Conservation (phyloP, 2,113 vertebrate species). For the Serilophus lunatus region DNA sequence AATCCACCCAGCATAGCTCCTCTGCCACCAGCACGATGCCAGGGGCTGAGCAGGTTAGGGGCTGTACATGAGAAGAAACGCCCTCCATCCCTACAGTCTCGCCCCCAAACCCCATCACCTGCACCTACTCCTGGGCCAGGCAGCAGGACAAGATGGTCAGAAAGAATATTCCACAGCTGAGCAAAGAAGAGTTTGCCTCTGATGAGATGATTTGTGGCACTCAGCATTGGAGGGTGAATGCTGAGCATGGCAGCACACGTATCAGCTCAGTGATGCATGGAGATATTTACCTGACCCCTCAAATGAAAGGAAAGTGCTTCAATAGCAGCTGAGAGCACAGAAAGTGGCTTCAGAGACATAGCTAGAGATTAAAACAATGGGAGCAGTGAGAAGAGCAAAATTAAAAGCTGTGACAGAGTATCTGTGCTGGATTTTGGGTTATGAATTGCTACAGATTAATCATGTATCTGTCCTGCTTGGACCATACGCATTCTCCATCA, state of each 20-base stretch:
- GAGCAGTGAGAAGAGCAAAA: not conserved
- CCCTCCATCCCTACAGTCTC: not conserved
- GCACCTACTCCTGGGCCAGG: not conserved
- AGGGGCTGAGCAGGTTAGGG: not conserved
- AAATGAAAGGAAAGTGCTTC: not conserved
- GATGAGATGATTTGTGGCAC: not conserved
- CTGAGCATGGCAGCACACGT: not conserved
- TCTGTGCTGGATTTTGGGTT: not conserved
- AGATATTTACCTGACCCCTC: not conserved
- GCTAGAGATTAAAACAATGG: not conserved
- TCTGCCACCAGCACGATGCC: not conserved
- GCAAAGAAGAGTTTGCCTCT: not conserved
- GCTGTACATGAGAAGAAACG: not conserved
- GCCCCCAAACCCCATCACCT: not conserved
- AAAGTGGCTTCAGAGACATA: not conserved
- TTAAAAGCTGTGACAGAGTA: not conserved
- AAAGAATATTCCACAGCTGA: not conserved
- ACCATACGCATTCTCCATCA: not conserved
- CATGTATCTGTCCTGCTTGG: not conserved
- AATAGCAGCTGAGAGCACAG: not conserved
- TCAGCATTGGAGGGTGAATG: rapidly evolving
- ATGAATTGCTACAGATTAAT: not conserved
- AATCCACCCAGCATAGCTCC: not conserved
- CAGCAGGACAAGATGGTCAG: not conserved
- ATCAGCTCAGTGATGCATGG: rapidly evolving